phyloP scores from a whole-genome alignment of 2,113 vertebrate genomes.

The Protobothrops flavoviridis region DNA sequence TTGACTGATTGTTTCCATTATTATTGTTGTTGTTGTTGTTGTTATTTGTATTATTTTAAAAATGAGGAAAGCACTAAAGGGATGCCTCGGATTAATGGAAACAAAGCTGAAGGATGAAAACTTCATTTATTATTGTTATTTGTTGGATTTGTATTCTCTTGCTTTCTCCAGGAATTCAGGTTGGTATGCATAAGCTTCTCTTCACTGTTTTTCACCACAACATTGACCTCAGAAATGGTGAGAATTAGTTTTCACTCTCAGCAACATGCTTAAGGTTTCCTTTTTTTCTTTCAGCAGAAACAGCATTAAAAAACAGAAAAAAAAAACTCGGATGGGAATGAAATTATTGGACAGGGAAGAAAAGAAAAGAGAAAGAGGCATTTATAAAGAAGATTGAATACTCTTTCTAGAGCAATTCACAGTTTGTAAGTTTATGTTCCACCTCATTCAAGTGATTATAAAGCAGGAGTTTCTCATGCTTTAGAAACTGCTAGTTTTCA shows the following conservation, averaged over 20 bases:
- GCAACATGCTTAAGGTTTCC: neutral
- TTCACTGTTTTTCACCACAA: neutral
- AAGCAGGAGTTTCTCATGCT: neutral
- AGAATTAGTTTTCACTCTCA: neutral
- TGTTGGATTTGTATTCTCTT: neutral
- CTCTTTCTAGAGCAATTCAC: neutral
- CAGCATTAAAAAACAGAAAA: neutral
- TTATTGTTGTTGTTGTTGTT: constrained; percentile 56
- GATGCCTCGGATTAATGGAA: neutral
- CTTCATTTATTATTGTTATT: neutral
- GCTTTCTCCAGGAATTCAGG: neutral
- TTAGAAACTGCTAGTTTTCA: neutral
- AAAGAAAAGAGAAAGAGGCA: neutral
- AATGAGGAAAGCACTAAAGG: constrained; percentile 40
- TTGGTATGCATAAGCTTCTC: neutral
- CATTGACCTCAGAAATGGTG: neutral
- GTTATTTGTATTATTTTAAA: constrained; percentile 12
- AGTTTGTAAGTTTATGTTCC: neutral
- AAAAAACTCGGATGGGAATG: neutral
- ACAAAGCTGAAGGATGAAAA: neutral
- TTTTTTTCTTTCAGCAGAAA: neutral
- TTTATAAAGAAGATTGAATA: neutral
- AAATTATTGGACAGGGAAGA: neutral
- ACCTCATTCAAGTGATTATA: neutral
- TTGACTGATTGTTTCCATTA: constrained; percentile 30